Percentiles rank a stretch among this genome's conserved stretches.
These are phyloP conservation scores for Drosophila nigrodunni DNA, from an alignment of 1,140 invertebrate genomes.

Conservation along the genomic window DNA sequence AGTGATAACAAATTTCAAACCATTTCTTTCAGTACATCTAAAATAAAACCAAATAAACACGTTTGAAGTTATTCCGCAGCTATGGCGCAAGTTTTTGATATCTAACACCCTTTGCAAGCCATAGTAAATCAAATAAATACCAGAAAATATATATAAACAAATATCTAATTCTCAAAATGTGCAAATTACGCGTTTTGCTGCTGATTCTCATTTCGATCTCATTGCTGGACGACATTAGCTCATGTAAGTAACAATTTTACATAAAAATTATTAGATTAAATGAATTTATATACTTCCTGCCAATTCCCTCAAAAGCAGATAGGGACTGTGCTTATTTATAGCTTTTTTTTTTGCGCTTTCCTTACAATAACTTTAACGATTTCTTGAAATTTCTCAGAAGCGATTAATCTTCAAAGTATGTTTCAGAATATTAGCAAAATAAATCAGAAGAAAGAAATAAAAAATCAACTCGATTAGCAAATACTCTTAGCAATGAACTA, in stretches of 20 bases:
- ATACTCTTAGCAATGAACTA: background rate
- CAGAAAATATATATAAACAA: conserved; percentile 3
- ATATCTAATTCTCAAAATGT: conserved; percentile 29
- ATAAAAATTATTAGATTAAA: background rate
- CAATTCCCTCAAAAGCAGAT: background rate
- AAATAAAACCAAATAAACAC: background rate
- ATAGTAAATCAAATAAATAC: conserved; percentile 13
- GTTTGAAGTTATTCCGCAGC: conserved; percentile 11
- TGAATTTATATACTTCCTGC: conserved; percentile 1
- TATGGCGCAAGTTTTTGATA: conserved; percentile 13
- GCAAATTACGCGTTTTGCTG: conserved; percentile 17
- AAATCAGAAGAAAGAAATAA: background rate
- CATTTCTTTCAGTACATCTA: conserved; percentile 34
- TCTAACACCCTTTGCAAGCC: background rate
- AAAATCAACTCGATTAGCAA: background rate
- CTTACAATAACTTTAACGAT: background rate
- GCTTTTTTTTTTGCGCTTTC: background rate
- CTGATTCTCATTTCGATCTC: conserved; percentile 39
- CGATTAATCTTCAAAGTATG: background rate
- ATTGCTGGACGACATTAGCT: background rate
- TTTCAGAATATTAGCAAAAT: conserved; percentile 1
- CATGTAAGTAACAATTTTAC: conserved; percentile 40
- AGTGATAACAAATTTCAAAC: background rate
- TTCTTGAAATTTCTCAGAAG: background rate
- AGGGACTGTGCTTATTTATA: background rate